Percentiles rank a stretch among this genome's conserved stretches.
Evolutionary conservation across 2,113 vertebrate genomes (phyloP).

Genomic region (Acrocephalus kingi): DNA sequence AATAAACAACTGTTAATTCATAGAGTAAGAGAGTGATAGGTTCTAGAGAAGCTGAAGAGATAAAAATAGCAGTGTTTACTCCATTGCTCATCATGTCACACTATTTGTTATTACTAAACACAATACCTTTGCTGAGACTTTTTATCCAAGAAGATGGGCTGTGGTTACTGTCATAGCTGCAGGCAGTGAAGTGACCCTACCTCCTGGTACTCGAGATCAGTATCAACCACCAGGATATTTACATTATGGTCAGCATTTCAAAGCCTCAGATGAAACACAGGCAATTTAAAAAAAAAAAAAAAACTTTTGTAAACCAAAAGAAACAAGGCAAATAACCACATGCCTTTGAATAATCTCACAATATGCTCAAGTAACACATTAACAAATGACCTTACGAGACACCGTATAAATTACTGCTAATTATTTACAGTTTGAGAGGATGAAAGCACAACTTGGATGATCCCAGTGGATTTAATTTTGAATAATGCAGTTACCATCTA

Average conservation of each 20-base stretch:
- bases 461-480: background rate
- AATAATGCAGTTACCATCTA: background rate
- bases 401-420: background rate
- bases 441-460: background rate
- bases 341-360: background rate
- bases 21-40: background rate
- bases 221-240: background rate
- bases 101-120: background rate
- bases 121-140: background rate
- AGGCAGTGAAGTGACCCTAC: background rate
- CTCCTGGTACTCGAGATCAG: background rate
- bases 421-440: conserved; percentile 21
- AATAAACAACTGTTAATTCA: background rate
- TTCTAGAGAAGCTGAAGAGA: background rate
- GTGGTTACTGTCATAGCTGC: background rate
- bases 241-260: background rate
- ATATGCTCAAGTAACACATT: conserved; percentile 8
- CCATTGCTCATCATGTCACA: background rate
- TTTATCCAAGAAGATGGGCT: background rate
- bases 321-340: background rate
- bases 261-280: background rate
- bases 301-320: background rate
- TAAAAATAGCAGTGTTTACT: background rate
- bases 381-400: background rate
- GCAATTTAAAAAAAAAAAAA: background rate